Evolutionary conservation across 1,140 invertebrate genomes (phyloP), one percentile per base, ranked within the genome.

Genomic region (Lineus longissimus): DNA sequence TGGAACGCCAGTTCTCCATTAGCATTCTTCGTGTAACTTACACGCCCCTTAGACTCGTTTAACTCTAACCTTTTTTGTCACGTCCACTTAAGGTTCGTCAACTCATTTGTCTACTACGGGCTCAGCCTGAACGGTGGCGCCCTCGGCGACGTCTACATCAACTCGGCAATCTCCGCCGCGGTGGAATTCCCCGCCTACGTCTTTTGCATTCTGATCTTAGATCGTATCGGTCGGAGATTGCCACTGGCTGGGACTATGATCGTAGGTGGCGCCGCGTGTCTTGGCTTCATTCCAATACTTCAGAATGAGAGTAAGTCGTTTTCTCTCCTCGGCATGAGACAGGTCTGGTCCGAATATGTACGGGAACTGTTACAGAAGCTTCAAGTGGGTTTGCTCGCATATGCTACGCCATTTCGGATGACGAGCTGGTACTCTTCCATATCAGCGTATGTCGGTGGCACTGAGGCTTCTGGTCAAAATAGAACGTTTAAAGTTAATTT

Each of bases 111-210:
- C 27, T 72, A 73, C 31, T 74, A 85, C 87, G 73, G 89, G 86
- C 78, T 91, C 87, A 89, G 84, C 69, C 76, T 78, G 70, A 72
- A 73, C 59, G 70, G 72, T 2, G 74, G 71, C 0, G 67, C 71
- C 55, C 65, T 79, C 0, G 70, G 77, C 19, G 67, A 71, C 64
- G 61, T 80, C 62, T 82, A 82, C 68, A 36, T 76, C 27, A 79
- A 74, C 62, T 74, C 74, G 36, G 58, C 72, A 1, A 63, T 76
- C 27, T 68, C 69, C 19, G 90, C 89, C 1, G 76, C 86, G 11
- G 90, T 92, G 0, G 91, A 93, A 81, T 84, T 91, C 64, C 90
- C 90, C 0, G 89, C 87, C 1, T 91, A 91, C 70, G 81, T 80
- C 0, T 86, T 90, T 66, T 78, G 88, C 1, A 57, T 73, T 7